Percentiles rank a stretch among this genome's conserved stretches.
Conservation (phyloP, 2,797 vertebrate genomes). For the Acrossocheilus fasciatus region DNA sequence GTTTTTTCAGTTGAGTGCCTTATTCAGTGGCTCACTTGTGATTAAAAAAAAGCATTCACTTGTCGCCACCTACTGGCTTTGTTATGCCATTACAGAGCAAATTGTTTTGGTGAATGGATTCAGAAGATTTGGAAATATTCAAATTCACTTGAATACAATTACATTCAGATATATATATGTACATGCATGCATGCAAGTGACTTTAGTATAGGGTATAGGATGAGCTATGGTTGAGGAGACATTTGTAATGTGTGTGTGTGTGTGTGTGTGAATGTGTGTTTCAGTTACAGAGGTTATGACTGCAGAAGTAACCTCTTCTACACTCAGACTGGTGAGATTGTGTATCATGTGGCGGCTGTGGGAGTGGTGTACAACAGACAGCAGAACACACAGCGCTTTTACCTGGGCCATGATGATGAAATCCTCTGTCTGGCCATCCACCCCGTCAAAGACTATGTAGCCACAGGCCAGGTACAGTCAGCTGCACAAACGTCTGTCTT, state of each 20-base stretch:
- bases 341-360: conserved; percentile 97
- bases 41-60: background rate
- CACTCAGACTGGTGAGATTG: conserved; percentile 97
- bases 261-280: conserved; percentile 37
- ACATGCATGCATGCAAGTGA: background rate
- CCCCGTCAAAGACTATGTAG: conserved; percentile 95
- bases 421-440: conserved; percentile 96
- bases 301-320: conserved; percentile 94
- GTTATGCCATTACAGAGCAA: background rate
- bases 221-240: background rate
- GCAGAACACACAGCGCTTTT: conserved; percentile 96
- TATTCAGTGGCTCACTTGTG: background rate
- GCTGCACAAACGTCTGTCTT: conserved; percentile 14
- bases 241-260: background rate
- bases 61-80: background rate
- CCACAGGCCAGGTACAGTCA: conserved; percentile 92
- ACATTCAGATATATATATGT: background rate
- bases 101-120: background rate
- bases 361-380: conserved; percentile 97
- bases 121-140: no score
- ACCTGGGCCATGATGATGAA: conserved; percentile 96
- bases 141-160: background rate
- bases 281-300: conserved; percentile 88
- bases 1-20: background rate
- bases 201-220: background rate